A percentile compares a stretch with the other conserved stretches of the same genome.
These are phyloP conservation scores for Plebejus argus DNA, from an alignment of 2,888 invertebrate species.

Conservation along the genomic window DNA sequence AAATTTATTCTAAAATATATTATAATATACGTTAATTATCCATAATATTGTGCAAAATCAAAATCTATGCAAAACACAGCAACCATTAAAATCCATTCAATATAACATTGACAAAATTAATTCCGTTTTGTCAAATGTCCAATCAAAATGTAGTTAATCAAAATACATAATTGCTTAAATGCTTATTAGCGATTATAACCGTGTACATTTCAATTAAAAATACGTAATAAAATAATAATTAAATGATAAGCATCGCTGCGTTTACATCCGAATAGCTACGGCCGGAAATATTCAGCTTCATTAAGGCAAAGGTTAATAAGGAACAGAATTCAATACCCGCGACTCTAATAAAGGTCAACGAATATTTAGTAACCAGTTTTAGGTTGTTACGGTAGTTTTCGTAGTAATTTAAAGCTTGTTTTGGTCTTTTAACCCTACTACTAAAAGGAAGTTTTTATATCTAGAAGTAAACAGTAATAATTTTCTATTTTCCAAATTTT, in stretches of 20 bases:
- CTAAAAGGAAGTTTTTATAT: background rate
- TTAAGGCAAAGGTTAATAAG: constrained; percentile 30
- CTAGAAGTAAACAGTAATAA: too few relatives aligned
- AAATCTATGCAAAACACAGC: background rate
- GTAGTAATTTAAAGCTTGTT: background rate
- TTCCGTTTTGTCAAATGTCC: background rate
- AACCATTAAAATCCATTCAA: background rate
- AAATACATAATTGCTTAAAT: constrained; percentile 9
- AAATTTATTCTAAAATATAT: too few relatives aligned
- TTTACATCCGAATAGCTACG: constrained; percentile 7
- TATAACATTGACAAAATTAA: background rate
- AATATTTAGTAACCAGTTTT: constrained; percentile 18
- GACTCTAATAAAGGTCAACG: constrained; percentile 24
- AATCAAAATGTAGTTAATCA: constrained; percentile 22
- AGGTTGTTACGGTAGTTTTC: background rate
- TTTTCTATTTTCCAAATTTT: too few relatives aligned
- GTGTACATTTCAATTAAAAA: background rate
- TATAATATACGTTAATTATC: background rate
- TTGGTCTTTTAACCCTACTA: background rate
- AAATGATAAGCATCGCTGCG: constrained; percentile 9
- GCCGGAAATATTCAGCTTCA: constrained; percentile 26
- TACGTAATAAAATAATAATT: constrained; percentile 29
- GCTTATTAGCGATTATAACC: constrained; percentile 7
- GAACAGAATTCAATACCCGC: constrained; percentile 10
- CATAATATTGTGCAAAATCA: background rate